Percentiles rank a stretch among this genome's conserved stretches.
phyloP scores from a whole-genome alignment of 2,113 vertebrate species.

The Brachyistius frenatus region DNA sequence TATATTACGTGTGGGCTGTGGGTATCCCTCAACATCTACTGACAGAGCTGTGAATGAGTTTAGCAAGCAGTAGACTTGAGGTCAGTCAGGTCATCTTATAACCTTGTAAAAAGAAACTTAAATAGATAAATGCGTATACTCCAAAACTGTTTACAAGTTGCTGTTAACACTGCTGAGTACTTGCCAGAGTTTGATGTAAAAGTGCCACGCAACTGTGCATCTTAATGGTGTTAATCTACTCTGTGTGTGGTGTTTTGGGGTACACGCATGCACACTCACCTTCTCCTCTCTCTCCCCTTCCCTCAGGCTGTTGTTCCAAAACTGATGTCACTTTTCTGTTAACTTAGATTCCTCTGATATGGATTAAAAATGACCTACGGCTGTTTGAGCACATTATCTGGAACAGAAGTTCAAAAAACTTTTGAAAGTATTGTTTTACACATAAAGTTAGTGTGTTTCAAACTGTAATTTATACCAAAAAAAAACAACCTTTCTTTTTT shows the following conservation, averaged over 20 bases:
- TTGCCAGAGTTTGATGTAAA: background rate
- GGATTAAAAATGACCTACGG: conserved; percentile 48
- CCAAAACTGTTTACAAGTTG: background rate
- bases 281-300: conserved; percentile 45
- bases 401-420: conserved; percentile 38
- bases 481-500: background rate
- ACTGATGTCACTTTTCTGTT: conserved; percentile 66
- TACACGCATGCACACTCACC: conserved; percentile 23
- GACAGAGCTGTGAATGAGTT: conserved; percentile 9
- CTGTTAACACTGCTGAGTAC: conserved; percentile 10
- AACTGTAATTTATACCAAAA: background rate
- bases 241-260: conserved; percentile 11
- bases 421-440: conserved; percentile 25
- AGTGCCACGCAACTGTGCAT: background rate
- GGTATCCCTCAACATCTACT: conserved; percentile 2
- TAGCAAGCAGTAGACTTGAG: background rate
- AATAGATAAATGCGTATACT: background rate
- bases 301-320: conserved; percentile 64
- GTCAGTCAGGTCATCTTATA: conserved; percentile 12
- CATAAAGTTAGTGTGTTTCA: conserved; percentile 13
- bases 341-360: conserved; percentile 57
- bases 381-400: conserved; percentile 39
- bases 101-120: background rate
- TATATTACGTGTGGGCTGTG: conserved; percentile 10
- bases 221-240: conserved; percentile 21